phyloP scores from a whole-genome alignment of 1,140 invertebrate species.

The Protaetia brevitarsis region DNA sequence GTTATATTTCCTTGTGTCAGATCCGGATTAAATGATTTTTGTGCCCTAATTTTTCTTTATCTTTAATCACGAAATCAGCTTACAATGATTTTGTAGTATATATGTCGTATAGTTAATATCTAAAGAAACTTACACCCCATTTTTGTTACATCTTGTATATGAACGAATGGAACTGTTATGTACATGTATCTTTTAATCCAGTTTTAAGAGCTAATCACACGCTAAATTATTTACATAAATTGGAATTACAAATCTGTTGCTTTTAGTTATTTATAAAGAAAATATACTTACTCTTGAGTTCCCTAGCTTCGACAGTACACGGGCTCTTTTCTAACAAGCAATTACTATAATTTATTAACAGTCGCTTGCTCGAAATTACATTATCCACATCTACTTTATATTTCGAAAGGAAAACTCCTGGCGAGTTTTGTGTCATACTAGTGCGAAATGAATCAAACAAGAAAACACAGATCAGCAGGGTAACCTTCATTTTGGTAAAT shows the following conservation, averaged over 20 bases:
- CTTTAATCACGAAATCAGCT: no score
- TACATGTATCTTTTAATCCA: no score
- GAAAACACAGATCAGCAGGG: not conserved
- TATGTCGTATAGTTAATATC: no score
- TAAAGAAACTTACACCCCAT: no score
- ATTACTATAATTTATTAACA: constrained; percentile 54
- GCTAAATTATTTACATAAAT: not conserved
- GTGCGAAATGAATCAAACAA: not conserved
- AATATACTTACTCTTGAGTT: constrained; percentile 53
- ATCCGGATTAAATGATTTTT: no score
- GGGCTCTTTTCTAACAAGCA: constrained; percentile 55
- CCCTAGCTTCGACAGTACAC: constrained; percentile 53
- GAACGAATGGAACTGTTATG: no score
- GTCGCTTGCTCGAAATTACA: constrained; percentile 53
- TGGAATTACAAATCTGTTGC: not conserved
- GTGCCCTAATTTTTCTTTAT: no score
- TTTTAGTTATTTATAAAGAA: not conserved
- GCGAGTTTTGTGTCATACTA: not conserved
- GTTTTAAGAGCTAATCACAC: no score
- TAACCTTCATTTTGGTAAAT: not conserved
- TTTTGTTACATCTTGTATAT: no score
- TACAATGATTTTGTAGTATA: no score
- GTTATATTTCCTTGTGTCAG: no score
- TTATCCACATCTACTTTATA: constrained; percentile 54
- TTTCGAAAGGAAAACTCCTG: not conserved